Conservation (phyloP, 2,888 invertebrate species). For the Drosophila monieri region DNA sequence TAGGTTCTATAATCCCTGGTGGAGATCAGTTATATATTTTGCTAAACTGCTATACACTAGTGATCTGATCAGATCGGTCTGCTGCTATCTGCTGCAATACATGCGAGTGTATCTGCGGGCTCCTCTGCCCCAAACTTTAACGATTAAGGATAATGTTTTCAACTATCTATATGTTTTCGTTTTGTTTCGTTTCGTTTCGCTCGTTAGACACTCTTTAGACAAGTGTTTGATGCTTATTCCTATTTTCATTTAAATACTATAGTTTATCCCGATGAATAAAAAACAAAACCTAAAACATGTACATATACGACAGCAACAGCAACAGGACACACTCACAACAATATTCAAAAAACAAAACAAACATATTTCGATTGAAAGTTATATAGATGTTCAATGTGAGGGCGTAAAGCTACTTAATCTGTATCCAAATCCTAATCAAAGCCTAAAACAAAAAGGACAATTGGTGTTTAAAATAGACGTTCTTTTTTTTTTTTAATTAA, state of each 20-base stretch:
- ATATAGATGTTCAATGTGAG: slow-evolving; percentile 49
- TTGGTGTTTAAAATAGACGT: neutral
- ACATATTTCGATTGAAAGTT: slow-evolving; percentile 38
- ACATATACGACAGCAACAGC: slow-evolving; percentile 29
- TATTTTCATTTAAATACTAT: slow-evolving; percentile 21
- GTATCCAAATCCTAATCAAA: slow-evolving; percentile 40
- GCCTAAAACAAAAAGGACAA: slow-evolving; percentile 2
- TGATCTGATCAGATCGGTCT: slow-evolving; percentile 5
- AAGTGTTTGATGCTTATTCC: slow-evolving; percentile 17
- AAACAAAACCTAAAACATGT: slow-evolving; percentile 27
- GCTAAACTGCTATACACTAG: slow-evolving; percentile 13
- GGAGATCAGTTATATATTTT: slow-evolving; percentile 34
- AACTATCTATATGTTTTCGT: slow-evolving; percentile 1
- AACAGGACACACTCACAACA: slow-evolving; percentile 21
- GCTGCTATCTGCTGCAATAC: slow-evolving; percentile 6
- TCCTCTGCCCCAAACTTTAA: slow-evolving; percentile 5
- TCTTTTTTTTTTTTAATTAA: neutral
- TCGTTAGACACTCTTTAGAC: slow-evolving; percentile 4
- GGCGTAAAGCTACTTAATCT: slow-evolving; percentile 70
- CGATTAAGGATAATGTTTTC: slow-evolving; percentile 5
- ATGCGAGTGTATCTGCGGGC: neutral
- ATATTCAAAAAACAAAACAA: slow-evolving; percentile 4
- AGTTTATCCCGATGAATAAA: slow-evolving; percentile 29
- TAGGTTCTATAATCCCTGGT: slow-evolving; percentile 35
- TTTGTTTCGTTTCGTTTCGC: slow-evolving; percentile 30